Conservation (phyloP, 2,888 invertebrate species). For the Palloptera scutellata region DNA sequence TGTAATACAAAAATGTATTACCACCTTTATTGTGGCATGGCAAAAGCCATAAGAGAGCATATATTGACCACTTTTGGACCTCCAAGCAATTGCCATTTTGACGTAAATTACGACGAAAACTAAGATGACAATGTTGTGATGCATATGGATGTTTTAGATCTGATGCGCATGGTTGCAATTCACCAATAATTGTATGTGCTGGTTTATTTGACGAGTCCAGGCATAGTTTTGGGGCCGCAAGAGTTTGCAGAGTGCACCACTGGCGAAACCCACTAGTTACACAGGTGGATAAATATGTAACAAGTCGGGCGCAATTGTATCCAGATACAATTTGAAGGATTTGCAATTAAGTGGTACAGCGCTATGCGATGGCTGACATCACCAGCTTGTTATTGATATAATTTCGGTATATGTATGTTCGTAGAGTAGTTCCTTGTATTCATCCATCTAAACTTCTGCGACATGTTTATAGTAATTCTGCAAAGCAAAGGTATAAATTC, state of each 20-base stretch:
- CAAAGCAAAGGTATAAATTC: conserved; percentile 21
- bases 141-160: conserved; percentile 50
- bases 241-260: conserved; percentile 78
- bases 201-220: conserved; percentile 70
- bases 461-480: conserved; percentile 91
- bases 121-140: conserved; percentile 53
- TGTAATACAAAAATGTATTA: conserved; percentile 91
- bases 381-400: conserved; percentile 79
- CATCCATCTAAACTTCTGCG: conserved; percentile 98
- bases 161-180: conserved; percentile 48
- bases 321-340: conserved; percentile 94
- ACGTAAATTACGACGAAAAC: conserved; percentile 54
- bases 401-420: conserved; percentile 75
- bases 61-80: conserved; percentile 72
- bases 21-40: conserved; percentile 92
- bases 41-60: conserved; percentile 80
- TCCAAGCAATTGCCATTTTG: conserved; percentile 83
- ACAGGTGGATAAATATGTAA: conserved; percentile 86
- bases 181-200: conserved; percentile 47
- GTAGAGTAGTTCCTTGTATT: conserved; percentile 89
- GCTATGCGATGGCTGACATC: conserved; percentile 76
- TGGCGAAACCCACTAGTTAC: conserved; percentile 82
- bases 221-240: conserved; percentile 72
- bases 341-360: conserved; percentile 87
- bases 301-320: conserved; percentile 88